phyloP scores from a whole-genome alignment of 2,113 vertebrate genomes.

The Lophius piscatorius region DNA sequence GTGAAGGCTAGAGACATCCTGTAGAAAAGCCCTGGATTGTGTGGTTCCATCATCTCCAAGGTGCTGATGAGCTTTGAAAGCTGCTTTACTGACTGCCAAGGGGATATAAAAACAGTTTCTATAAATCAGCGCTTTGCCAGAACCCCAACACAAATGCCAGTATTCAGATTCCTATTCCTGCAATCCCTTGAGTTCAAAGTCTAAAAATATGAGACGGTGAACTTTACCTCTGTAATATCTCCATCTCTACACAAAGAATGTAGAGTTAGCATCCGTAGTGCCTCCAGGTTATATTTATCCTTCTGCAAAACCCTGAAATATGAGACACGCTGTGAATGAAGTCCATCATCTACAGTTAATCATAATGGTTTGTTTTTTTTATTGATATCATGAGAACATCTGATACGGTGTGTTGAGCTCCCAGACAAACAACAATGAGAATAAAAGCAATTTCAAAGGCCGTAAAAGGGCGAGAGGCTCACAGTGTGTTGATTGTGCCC shows the following conservation, averaged over 20 bases:
- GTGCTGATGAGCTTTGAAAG: slow-evolving; percentile 85
- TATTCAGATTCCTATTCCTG: slow-evolving; percentile 4
- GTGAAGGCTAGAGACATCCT: slow-evolving; percentile 91
- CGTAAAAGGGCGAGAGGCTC: slow-evolving; percentile 15
- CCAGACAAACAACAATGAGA: slow-evolving; percentile 47
- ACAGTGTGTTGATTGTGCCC: slow-evolving; percentile 23
- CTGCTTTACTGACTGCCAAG: slow-evolving; percentile 83
- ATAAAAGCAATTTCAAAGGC: slow-evolving; percentile 32
- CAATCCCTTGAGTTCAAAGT: background rate
- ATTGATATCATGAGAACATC: slow-evolving; percentile 42
- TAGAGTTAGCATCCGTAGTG: slow-evolving; percentile 88
- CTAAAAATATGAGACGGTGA: slow-evolving; percentile 4
- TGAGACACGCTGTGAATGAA: slow-evolving; percentile 60
- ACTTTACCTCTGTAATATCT: slow-evolving; percentile 85
- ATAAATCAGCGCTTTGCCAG: slow-evolving; percentile 7
- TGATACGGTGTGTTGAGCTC: slow-evolving; percentile 38
- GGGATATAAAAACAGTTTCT: slow-evolving; percentile 25
- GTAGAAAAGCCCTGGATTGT: slow-evolving; percentile 87
- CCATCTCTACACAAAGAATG: slow-evolving; percentile 92
- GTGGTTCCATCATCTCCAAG: slow-evolving; percentile 86
- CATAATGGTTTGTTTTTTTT: slow-evolving; percentile 43
- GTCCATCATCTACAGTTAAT: slow-evolving; percentile 46
- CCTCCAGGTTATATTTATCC: slow-evolving; percentile 90
- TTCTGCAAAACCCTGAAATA: slow-evolving; percentile 88
- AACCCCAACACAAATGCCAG: background rate